Evolutionary conservation across 92 coral and sea anemone genomes (phyloP).

Genomic region (Heteractis magnifica): DNA sequence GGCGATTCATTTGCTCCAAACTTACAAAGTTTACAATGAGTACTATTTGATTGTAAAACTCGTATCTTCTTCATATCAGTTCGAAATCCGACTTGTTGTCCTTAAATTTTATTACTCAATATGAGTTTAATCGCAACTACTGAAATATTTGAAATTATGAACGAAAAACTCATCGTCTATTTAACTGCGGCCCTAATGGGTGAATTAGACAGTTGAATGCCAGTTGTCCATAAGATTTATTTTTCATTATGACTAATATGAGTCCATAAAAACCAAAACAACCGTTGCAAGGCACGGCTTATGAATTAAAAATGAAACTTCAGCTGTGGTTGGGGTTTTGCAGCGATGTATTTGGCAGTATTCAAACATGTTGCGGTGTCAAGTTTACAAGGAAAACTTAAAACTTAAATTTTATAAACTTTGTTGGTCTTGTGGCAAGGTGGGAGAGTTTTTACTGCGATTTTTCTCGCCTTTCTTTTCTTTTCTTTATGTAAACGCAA

Average conservation of each 20-base stretch:
- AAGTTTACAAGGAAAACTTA: neutral
- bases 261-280: neutral
- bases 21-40: too few species aligned
- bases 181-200: neutral
- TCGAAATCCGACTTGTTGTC: neutral
- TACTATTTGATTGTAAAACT: too few species aligned
- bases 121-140: neutral
- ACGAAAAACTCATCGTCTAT: neutral
- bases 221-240: neutral
- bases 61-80: too few species aligned
- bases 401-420: neutral
- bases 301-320: neutral
- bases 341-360: neutral
- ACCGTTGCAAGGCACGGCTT: neutral
- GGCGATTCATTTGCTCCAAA: too few species aligned
- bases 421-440: neutral
- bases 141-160: neutral
- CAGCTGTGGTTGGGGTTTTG: neutral
- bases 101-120: neutral
- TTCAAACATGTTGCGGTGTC: neutral
- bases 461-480: neutral
- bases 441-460: neutral
- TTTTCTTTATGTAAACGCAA: neutral
- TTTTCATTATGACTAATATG: neutral
- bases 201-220: neutral